Percentiles rank a stretch among this genome's conserved stretches.
These are phyloP conservation scores for Lycodopsis pacificus DNA, from an alignment of 2,797 vertebrate species.

Conservation along the genomic window DNA sequence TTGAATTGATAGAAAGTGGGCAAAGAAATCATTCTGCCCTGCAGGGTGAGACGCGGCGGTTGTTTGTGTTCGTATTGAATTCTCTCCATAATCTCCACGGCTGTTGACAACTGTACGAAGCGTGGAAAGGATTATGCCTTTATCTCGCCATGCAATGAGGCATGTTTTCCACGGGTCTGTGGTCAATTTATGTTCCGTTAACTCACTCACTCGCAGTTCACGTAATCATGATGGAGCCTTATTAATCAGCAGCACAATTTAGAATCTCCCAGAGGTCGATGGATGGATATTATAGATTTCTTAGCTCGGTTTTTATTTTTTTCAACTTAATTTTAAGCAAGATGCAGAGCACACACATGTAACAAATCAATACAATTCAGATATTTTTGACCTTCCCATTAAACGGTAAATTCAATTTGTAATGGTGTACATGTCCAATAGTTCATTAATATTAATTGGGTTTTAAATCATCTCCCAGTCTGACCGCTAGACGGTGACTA, in stretches of 20 bases:
- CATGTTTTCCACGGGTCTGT: conserved; percentile 31
- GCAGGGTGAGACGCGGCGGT: conserved; percentile 37
- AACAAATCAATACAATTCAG: neutral
- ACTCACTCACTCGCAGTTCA: conserved; percentile 3
- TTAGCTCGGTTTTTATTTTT: neutral
- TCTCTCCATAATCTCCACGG: conserved; percentile 50
- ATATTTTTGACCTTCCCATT: neutral
- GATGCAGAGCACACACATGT: neutral
- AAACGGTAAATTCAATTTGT: neutral
- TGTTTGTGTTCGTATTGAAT: conserved; percentile 62
- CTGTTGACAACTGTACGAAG: conserved; percentile 53
- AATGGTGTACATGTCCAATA: neutral
- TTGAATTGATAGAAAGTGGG: conserved; percentile 36
- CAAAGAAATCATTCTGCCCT: conserved; percentile 45
- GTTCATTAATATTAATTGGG: conserved; percentile 20
- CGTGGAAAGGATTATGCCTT: conserved; percentile 54
- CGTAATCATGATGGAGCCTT: conserved; percentile 16
- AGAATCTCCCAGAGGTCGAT: neutral
- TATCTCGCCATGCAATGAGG: conserved; percentile 49
- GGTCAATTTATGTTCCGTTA: conserved; percentile 48
- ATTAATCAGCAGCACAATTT: conserved; percentile 31
- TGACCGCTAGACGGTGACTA: neutral
- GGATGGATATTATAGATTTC: neutral
- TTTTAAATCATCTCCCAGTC: conserved; percentile 25
- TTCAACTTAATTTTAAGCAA: neutral